Evolutionary conservation across 1,140 invertebrate genomes (phyloP).

Genomic region (Cylas formicarius): DNA sequence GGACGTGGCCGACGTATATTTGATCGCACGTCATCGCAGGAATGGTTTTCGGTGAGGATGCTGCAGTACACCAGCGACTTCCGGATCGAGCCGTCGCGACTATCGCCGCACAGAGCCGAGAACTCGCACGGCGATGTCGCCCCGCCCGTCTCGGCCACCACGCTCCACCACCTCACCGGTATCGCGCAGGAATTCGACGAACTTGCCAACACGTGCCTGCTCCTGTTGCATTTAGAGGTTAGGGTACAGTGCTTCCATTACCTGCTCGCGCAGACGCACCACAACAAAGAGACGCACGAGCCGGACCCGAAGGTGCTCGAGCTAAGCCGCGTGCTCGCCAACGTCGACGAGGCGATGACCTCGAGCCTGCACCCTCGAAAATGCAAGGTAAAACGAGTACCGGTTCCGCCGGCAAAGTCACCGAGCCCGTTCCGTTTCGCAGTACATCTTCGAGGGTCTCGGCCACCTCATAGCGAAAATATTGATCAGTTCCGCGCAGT

Average conservation of each 20-base stretch:
- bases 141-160: constrained; percentile 35
- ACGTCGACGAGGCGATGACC: constrained; percentile 72
- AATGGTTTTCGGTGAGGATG: constrained; percentile 60
- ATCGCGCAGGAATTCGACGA: constrained; percentile 79
- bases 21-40: constrained; percentile 39
- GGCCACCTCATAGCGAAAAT: constrained; percentile 81
- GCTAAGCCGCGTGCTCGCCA: constrained; percentile 68
- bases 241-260: constrained; percentile 94
- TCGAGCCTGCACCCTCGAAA: constrained; percentile 66
- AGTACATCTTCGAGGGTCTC: constrained; percentile 93
- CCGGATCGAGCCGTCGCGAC: constrained; percentile 36
- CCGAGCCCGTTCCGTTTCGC: constrained; percentile 33
- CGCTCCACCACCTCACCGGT: constrained; percentile 49
- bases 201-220: constrained; percentile 80
- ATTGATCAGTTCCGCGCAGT: constrained; percentile 73
- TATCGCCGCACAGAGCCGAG: constrained; percentile 40
- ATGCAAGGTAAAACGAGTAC: constrained; percentile 49
- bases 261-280: constrained; percentile 63
- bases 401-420: neutral
- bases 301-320: constrained; percentile 75
- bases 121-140: constrained; percentile 19
- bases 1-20: too few relatives aligned
- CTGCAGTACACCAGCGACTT: constrained; percentile 48
- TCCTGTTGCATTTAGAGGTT: constrained; percentile 82
- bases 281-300: constrained; percentile 58